Conservation (phyloP, 2,797 vertebrate genomes). For the Pachyuromys duprasi region DNA sequence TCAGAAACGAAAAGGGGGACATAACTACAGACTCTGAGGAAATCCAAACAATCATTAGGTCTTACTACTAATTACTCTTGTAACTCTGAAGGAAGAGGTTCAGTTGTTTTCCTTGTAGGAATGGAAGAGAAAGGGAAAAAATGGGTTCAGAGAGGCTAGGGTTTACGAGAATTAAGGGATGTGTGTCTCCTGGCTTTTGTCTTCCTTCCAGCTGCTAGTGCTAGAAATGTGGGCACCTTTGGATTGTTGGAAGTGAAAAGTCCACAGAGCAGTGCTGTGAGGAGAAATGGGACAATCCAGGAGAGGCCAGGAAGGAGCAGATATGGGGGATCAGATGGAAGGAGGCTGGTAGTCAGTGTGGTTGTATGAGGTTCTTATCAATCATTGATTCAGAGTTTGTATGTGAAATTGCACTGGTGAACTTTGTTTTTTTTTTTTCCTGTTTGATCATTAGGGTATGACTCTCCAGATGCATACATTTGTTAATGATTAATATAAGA, state of each 20-base stretch:
- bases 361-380: neutral
- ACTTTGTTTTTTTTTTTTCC: neutral
- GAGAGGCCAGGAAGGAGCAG: neutral
- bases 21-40: too few relatives aligned
- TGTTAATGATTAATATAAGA: neutral
- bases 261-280: neutral
- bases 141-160: neutral
- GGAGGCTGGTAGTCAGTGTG: neutral
- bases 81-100: neutral
- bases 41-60: too few relatives aligned
- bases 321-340: neutral
- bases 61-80: too few relatives aligned
- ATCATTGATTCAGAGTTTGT: neutral
- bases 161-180: neutral
- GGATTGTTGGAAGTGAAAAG: neutral
- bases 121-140: neutral
- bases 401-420: neutral
- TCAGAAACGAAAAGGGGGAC: too few relatives aligned
- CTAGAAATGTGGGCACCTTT: neutral
- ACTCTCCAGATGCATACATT: neutral
- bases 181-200: neutral
- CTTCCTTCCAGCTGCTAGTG: constrained; percentile 1
- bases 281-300: neutral
- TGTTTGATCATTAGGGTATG: constrained; percentile 3
- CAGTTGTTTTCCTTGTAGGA: neutral